phyloP scores from a whole-genome alignment of 2,888 invertebrate genomes.

The Stictocephala bisonia region DNA sequence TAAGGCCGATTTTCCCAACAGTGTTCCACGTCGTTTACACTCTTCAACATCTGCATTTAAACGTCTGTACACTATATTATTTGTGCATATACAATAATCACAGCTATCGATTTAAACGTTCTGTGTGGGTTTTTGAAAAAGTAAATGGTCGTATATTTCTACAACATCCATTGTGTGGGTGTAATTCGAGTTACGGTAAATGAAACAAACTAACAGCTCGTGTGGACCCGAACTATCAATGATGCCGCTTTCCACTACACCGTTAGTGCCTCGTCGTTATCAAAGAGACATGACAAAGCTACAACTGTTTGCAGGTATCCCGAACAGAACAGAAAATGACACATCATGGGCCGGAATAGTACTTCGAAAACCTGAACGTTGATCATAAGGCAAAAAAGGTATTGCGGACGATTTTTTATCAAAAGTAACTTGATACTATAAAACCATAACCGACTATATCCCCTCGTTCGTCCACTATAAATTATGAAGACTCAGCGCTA shows the following conservation, averaged over 20 bases:
- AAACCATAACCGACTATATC: background rate
- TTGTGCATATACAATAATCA: background rate
- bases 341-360: background rate
- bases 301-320: too few relatives aligned
- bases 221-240: too few relatives aligned
- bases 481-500: background rate
- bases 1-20: too few relatives aligned
- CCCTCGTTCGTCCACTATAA: background rate
- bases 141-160: background rate
- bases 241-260: too few relatives aligned
- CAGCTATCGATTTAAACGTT: background rate
- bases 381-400: background rate
- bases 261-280: too few relatives aligned
- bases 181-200: background rate
- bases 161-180: background rate
- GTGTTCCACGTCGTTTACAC: background rate
- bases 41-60: background rate
- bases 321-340: too few relatives aligned
- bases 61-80: background rate
- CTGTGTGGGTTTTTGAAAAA: background rate
- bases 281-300: too few relatives aligned
- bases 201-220: too few relatives aligned
- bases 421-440: background rate
- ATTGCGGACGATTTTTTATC: background rate
- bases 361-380: background rate